Evolutionary conservation across 1,140 invertebrate genomes (phyloP), one percentile per base, ranked within the genome.

Genomic region (Saccostrea glomerata): DNA sequence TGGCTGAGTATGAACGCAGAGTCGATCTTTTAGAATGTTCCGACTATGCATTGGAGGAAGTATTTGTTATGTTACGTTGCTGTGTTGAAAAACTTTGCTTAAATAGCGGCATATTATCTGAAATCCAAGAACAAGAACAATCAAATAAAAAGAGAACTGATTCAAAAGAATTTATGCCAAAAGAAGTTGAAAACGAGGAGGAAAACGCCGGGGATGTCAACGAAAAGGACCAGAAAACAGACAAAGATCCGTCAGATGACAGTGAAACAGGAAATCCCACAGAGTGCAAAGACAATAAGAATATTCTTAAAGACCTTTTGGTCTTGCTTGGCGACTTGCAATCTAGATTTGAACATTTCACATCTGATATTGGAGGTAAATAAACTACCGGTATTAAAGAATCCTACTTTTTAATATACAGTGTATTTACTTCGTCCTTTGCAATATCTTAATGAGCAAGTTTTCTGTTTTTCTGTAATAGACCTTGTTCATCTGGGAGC

Each of bases 401-500:
- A 36, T 36, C 30, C 30, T 36, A 36, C 0, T 36, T n/a, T 36
- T 36, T 36, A 36, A 36, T 2, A 36, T 36, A n/a, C n/a, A n/a
- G n/a, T n/a, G n/a, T n/a, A 36, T 36, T 36, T 36, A 36, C 6
- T 47, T 6, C 47, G 6, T 47, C 9, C 47, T 47, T 47, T 47
- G 9, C 47, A 47, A 1, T 3, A 9, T 47, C 47, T 6, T 1
- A 47, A 47, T 47, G 47, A 47, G 9, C 47, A 47, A 47, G 6
- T 9, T 47, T 47, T 47, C 47, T 47, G 47, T 47, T 77, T 30
- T 2, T 36, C 30, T 77, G 23, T 30, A 13, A 30, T 36, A 77
- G 70, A 77, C 15, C 70, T 77, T 36, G 70, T 77, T 77, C 70
- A 77, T 25, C 25, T 77, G 13, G 70, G 70, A 77, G 70, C 70